Evolutionary conservation across 1,140 invertebrate species (phyloP).

Genomic region (Mamestra configurata): DNA sequence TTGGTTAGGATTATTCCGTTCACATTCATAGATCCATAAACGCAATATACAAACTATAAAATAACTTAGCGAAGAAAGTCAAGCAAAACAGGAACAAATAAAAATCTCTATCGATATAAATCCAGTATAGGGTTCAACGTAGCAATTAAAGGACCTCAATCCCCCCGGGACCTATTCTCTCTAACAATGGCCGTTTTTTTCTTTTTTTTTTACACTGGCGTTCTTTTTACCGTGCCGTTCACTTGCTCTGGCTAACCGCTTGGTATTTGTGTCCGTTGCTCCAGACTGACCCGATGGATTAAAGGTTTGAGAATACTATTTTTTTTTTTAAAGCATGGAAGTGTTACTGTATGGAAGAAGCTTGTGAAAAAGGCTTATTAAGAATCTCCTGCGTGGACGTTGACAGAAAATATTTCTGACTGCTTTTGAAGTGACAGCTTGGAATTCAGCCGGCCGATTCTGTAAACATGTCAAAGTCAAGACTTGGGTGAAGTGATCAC

Average conservation of each 20-base stretch:
- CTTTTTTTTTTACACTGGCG: neutral
- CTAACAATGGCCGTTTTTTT: slow-evolving; percentile 4
- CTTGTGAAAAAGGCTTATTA: too few species aligned
- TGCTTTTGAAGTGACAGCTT: too few species aligned
- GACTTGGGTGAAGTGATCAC: too few species aligned
- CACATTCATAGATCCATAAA: too few species aligned
- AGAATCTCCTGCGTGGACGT: too few species aligned
- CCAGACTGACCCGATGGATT: neutral
- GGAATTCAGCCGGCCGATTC: too few species aligned
- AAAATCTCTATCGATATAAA: neutral
- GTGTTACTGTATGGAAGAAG: too few species aligned
- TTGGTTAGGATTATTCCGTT: too few species aligned
- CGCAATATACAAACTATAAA: too few species aligned
- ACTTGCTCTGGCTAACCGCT: slow-evolving; percentile 7
- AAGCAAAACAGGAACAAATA: neutral
- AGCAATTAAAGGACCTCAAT: slow-evolving; percentile 34
- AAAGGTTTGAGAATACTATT: neutral
- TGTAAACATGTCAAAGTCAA: too few species aligned
- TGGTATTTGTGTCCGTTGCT: slow-evolving; percentile 8
- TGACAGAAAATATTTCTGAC: too few species aligned
- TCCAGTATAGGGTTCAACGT: neutral
- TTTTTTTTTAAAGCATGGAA: neutral
- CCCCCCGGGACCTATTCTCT: slow-evolving; percentile 7
- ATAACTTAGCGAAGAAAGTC: neutral
- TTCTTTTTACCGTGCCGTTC: slow-evolving; percentile 11